Conservation (phyloP, 2,113 vertebrate genomes). For the Phalacrocorax aristotelis region DNA sequence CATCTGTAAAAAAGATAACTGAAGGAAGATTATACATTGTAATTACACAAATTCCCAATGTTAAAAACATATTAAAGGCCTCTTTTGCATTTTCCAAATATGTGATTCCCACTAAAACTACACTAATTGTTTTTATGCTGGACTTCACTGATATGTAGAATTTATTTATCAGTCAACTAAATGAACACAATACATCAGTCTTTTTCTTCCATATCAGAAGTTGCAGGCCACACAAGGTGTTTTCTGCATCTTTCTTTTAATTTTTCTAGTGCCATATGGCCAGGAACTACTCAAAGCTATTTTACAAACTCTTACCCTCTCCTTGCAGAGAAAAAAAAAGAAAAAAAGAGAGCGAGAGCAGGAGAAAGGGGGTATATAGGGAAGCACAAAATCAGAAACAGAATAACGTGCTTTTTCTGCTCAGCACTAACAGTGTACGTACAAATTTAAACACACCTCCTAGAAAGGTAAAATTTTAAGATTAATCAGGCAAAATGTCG, state of each 20-base stretch:
- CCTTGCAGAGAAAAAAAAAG: no score
- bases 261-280: not conserved
- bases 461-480: not conserved
- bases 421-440: rapidly evolving
- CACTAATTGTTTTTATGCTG: not conserved
- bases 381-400: not conserved
- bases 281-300: not conserved
- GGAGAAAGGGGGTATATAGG: rapidly evolving
- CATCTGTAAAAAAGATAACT: not conserved
- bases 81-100: not conserved
- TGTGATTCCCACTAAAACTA: not conserved
- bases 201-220: not conserved
- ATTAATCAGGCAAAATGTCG: not conserved
- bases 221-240: rapidly evolving
- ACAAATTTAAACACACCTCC: not conserved
- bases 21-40: not conserved
- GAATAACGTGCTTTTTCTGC: not conserved
- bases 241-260: not conserved
- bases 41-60: not conserved
- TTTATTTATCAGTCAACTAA: not conserved
- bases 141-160: not conserved
- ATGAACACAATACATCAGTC: not conserved
- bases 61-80: not conserved
- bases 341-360: no score
- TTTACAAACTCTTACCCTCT: not conserved